Base-by-base conservation (phyloP, 2,797 vertebrate species). In the Pseudochaenichthys georgianus region DNA sequence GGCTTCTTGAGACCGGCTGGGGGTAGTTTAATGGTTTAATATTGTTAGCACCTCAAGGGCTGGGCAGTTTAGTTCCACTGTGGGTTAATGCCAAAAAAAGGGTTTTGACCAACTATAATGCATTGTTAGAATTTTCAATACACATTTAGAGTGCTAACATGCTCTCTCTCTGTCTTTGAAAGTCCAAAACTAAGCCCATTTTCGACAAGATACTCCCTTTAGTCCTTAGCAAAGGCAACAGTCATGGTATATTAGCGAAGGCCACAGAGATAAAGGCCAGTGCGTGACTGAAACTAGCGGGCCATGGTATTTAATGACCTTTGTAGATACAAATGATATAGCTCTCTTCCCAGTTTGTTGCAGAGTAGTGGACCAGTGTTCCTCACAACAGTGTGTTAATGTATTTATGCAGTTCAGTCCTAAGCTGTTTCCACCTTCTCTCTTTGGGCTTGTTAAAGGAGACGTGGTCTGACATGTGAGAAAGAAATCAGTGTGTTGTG, bases 221-320 rank as follows among this genome's bases (percentile, higher is more conserved):
- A 75, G 68, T 60, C 65, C 84, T 86, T 58, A 85, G 82, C 76
- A 73, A 85, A 80, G 73, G 43, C 84, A 82, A 23, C 64, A 71
- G 80, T 87, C 84, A 79, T 34, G 54, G 78, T 81, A 63, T 76
- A 82, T 90, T 80, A 87, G 71, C 45, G 42, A 69, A 66, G 65
- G 58, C 10, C 52, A 19, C 47, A 21, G 78, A 88, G 84, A 89
- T 84, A 87, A 92, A 89, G 80, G 84, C 76, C 85, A 81, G 64
- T 41, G 66, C 9, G 12, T 84, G 88, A 84, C 74, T 71, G 80
- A 60, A 77, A 74, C 60, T 42, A 69, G 23, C 63, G 71, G 82
- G 84, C 84, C 71, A 78, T 74, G 77, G 65, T 43, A 67, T 66
- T 71, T 75, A 79, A 7, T 83, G 83, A 86, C 88, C 82, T 91